A percentile compares a stretch with the other conserved stretches of the same genome.
Conservation (phyloP, 2,888 invertebrate species). For the Lepidochrysops patricia region DNA sequence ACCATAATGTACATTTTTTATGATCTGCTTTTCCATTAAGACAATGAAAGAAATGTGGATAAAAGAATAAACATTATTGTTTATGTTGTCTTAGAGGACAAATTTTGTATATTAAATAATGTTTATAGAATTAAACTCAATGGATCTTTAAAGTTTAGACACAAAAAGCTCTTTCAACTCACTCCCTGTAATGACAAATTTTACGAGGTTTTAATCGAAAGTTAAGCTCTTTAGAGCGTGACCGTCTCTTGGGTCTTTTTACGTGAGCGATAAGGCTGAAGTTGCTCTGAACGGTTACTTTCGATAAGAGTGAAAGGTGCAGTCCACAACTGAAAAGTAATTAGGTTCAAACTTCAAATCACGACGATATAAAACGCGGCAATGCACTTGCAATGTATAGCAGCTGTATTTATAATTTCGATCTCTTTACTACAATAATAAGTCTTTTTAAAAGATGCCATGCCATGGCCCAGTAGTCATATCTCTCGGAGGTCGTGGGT, state of each 20-base stretch:
- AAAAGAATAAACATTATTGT: no score
- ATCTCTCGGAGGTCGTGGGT: no score
- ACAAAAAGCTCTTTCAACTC: background rate
- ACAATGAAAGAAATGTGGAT: no score
- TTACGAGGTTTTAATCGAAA: background rate
- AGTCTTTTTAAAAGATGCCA: no score
- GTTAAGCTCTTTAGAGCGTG: background rate
- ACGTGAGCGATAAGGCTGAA: background rate
- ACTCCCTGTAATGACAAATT: background rate
- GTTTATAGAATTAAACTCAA: background rate
- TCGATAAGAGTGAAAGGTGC: background rate
- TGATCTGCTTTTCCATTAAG: no score
- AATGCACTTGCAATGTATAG: background rate
- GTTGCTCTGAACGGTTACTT: background rate
- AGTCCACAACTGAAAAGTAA: background rate
- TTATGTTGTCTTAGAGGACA: no score
- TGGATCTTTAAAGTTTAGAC: background rate
- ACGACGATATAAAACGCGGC: background rate
- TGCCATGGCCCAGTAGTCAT: no score
- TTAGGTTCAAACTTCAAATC: background rate
- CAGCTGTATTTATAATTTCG: no score
- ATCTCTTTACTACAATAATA: no score
- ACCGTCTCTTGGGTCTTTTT: background rate
- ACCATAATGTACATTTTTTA: no score
- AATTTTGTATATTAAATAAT: no score